These are phyloP conservation scores for Zygothrica quintamaculata DNA, from an alignment of 2,888 invertebrate genomes.

Conservation along the genomic window DNA sequence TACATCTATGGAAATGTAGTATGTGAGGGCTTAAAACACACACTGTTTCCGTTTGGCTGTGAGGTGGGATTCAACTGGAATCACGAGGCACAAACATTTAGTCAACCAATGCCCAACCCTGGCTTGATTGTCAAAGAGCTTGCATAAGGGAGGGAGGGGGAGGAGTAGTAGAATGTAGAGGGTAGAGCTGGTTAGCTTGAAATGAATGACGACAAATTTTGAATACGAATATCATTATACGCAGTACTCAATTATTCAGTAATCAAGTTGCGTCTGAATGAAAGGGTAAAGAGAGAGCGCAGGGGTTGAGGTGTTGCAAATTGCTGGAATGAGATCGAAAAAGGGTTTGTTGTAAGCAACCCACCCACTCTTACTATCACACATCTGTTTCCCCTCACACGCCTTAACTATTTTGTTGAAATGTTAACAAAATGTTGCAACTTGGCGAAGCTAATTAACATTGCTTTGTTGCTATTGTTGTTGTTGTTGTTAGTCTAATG, in stretches of 20 bases:
- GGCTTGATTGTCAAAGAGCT: neutral
- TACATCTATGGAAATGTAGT: conserved; percentile 26
- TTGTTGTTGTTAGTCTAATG: conserved; percentile 10
- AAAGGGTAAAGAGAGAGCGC: neutral
- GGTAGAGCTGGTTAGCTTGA: conserved; percentile 9
- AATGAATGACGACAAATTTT: conserved; percentile 77
- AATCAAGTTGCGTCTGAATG: conserved; percentile 60
- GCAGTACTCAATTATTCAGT: conserved; percentile 78
- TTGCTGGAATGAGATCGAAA: neutral
- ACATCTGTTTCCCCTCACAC: too few relatives aligned
- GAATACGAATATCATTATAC: conserved; percentile 80
- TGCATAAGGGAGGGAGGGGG: neutral
- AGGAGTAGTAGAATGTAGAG: neutral
- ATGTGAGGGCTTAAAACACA: conserved; percentile 28
- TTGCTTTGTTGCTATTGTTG: conserved; percentile 3
- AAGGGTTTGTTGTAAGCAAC: conserved; percentile 1
- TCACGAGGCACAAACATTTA: conserved; percentile 61
- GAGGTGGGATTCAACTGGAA: conserved; percentile 27
- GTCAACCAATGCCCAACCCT: conserved; percentile 37
- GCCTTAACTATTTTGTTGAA: too few relatives aligned
- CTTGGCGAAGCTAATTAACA: conserved; percentile 53
- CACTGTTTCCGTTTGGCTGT: conserved; percentile 34
- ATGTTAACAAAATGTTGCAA: conserved; percentile 70
- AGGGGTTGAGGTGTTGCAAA: neutral
- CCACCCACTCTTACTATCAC: neutral